A percentile compares a stretch with the other conserved stretches of the same genome.
phyloP scores from a whole-genome alignment of 2,113 vertebrate genomes.

The Australoheros scitulus region DNA sequence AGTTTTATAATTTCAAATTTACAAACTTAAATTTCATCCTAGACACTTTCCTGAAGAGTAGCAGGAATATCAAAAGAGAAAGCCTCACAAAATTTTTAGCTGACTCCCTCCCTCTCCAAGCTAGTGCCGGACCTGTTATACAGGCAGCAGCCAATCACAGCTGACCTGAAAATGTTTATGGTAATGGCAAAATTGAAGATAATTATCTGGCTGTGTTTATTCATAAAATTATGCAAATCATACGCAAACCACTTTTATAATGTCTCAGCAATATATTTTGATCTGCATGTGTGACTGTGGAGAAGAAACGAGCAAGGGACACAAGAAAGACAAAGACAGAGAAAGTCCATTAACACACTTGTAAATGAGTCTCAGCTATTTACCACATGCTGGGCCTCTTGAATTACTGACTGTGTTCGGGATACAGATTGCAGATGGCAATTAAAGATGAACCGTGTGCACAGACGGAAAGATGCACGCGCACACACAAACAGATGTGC shows the following conservation, averaged over 20 bases:
- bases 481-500: neutral
- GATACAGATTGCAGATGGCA: slow-evolving; percentile 75
- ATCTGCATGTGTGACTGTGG: slow-evolving; percentile 10
- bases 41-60: neutral
- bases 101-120: neutral
- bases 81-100: neutral
- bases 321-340: slow-evolving; percentile 52
- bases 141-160: slow-evolving; percentile 6
- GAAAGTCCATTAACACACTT: slow-evolving; percentile 72
- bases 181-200: slow-evolving; percentile 33
- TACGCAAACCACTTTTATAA: neutral
- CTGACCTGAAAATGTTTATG: slow-evolving; percentile 23
- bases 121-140: neutral
- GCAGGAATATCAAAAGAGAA: neutral
- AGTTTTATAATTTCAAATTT: slow-evolving; percentile 14
- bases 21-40: neutral
- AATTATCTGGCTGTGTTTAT: slow-evolving; percentile 30
- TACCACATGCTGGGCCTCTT: slow-evolving; percentile 71
- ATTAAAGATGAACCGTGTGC: slow-evolving; percentile 70
- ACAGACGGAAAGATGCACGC: slow-evolving; percentile 18
- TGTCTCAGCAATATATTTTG: slow-evolving; percentile 10
- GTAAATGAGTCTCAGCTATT: slow-evolving; percentile 75
- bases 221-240: slow-evolving; percentile 30
- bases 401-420: slow-evolving; percentile 71
- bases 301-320: slow-evolving; percentile 6